Base-by-base conservation (phyloP, 2,888 invertebrate species). In the Saturnia pavonia region DNA sequence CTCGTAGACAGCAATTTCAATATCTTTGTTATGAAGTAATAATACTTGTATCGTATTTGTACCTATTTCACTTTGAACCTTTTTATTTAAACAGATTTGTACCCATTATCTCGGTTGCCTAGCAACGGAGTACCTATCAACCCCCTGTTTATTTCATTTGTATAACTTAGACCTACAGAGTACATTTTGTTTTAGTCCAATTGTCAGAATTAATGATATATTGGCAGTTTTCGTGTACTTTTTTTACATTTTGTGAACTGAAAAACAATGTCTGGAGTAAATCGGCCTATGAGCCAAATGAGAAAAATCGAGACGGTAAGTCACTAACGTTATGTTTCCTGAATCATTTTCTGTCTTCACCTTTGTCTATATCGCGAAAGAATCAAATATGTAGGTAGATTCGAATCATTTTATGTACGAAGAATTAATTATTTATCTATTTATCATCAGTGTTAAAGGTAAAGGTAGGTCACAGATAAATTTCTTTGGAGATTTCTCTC, bases 241-340 rank as follows among this genome's bases (percentile, higher is more conserved):
- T 34, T 68, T 51, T 42, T 57, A n/a, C 14, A 67, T 70, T 22
- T 45, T 16, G 19, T 16, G 16, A 48, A 48, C 12, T 8, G 40
- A 25, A 67, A n/a, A 54, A 72, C 34, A 68, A 91, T 92, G 90
- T 82, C 88, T 19, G 85, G 84, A 57, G 76, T 85, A 0, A 86
- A 80, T 25, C 83, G 90, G 69, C 93, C 92, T 0, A 84, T 93
- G 91, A 93, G 92, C 72, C 88, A 88, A 51, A 88, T 88, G 88
- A 80, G 88, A 71, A 93, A 91, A 74, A 74, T 92, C 27, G 92
- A 93, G 77, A 83, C 89, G 71, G 93, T 93, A 74, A 83, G 86
- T 70, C n/a, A 45, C 19, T 1, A 9, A 12, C 2, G 6, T 48
- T 12, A 19, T 2, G 19, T 48, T 14, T 48, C 0, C 43, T 9